These are phyloP conservation scores for Sebastiscus tertius DNA, from an alignment of 2,797 vertebrate genomes.

Conservation along the genomic window DNA sequence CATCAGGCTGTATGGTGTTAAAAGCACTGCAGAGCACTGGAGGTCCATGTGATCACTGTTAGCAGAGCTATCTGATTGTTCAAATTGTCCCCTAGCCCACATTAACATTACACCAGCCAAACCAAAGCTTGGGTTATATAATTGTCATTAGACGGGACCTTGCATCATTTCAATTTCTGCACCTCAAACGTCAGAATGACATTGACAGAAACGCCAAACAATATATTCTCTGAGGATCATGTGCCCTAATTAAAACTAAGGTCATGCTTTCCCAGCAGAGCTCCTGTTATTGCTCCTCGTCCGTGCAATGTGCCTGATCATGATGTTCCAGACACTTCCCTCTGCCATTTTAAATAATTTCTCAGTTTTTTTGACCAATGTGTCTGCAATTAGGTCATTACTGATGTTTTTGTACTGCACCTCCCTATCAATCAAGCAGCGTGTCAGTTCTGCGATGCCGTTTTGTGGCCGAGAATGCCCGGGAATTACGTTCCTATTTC, in stretches of 20 bases:
- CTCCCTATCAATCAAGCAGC: not conserved
- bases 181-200: conserved; percentile 1
- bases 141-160: conserved; percentile 23
- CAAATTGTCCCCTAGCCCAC: conserved; percentile 18
- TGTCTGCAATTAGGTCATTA: conserved; percentile 38
- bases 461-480: fast-evolving
- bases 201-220: conserved; percentile 12
- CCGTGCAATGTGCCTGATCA: not conserved
- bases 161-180: not conserved
- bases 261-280: not conserved
- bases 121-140: conserved; percentile 34
- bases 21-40: not conserved
- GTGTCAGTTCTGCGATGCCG: not conserved
- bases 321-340: conserved; percentile 12
- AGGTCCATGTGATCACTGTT: not conserved
- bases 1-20: not conserved
- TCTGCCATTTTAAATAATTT: conserved; percentile 32
- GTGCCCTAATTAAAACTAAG: conserved; percentile 12
- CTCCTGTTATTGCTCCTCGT: not conserved
- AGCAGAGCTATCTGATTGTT: conserved; percentile 1
- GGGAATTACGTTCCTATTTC: not conserved
- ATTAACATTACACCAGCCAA: conserved; percentile 39
- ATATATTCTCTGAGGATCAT: not conserved
- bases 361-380: not conserved
- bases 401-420: not conserved